Evolutionary conservation across 2,113 vertebrate genomes (phyloP).

Genomic region (Callocephalon fimbriatum): DNA sequence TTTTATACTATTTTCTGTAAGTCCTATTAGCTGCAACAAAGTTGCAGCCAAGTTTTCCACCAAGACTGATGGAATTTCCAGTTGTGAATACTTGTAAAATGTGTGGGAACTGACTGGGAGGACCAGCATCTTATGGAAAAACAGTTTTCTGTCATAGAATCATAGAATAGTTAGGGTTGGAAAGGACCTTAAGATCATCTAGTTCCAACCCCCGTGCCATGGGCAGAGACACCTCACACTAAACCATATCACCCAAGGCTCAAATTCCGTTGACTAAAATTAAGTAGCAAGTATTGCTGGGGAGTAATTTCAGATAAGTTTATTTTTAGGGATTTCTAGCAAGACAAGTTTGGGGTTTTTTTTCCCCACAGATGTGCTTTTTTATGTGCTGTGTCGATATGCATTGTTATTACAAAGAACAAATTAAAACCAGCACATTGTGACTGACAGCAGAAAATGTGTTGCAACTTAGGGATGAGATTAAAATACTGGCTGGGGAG

Average conservation of each 20-base stretch:
- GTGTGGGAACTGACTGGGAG: not conserved
- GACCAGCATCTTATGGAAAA: not conserved
- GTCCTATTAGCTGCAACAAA: not conserved
- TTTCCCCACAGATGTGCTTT: slow-evolving; percentile 43
- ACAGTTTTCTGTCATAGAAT: not conserved
- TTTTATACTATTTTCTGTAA: not conserved
- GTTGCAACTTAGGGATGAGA: not conserved
- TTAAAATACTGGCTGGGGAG: not conserved
- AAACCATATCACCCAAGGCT: no score
- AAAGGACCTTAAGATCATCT: no score
- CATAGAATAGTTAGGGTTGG: no score
- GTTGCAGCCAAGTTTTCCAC: not conserved
- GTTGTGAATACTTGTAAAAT: not conserved
- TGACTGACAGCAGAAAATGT: not conserved
- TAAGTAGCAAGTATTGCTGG: not conserved
- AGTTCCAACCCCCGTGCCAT: no score
- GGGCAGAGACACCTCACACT: no score
- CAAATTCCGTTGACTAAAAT: not conserved
- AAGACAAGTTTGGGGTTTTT: slow-evolving; percentile 23
- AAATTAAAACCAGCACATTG: slow-evolving; percentile 57
- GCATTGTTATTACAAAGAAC: slow-evolving; percentile 41
- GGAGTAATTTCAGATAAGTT: slow-evolving; percentile 42
- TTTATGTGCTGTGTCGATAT: slow-evolving; percentile 32
- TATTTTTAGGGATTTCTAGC: slow-evolving; percentile 51
- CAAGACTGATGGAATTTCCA: not conserved